A percentile compares a stretch with the other conserved stretches of the same genome.
Conservation (phyloP, 2,113 vertebrate genomes). For the Pyxicephalus adspersus region DNA sequence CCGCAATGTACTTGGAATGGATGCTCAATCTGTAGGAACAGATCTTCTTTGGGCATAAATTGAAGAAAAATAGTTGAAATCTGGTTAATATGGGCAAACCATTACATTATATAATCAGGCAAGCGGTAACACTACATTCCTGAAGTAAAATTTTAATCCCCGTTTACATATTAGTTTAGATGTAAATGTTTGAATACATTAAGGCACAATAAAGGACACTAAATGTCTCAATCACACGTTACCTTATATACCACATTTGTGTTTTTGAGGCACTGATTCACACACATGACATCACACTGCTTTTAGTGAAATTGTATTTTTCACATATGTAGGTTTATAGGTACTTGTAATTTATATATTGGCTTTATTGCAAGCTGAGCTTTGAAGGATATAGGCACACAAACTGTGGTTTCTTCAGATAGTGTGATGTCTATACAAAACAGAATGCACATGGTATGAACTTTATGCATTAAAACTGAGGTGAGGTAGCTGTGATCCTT, state of each 20-base stretch:
- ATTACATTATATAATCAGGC: no score
- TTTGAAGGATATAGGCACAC: not conserved
- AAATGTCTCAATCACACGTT: no score
- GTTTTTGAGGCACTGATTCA: slow-evolving; percentile 9
- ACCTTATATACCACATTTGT: not conserved
- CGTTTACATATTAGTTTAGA: no score
- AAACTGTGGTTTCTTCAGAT: not conserved
- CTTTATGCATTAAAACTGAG: slow-evolving; percentile 34
- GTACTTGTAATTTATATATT: slow-evolving; percentile 1
- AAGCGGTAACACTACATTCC: no score
- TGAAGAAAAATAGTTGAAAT: no score
- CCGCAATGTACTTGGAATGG: no score
- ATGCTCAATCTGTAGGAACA: no score
- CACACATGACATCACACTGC: not conserved
- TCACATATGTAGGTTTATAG: not conserved
- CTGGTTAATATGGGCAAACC: no score
- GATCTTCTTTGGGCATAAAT: no score
- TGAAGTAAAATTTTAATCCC: no score
- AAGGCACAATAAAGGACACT: no score
- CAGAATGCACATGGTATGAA: not conserved
- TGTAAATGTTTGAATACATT: no score
- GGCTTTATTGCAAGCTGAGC: not conserved
- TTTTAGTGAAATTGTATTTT: not conserved
- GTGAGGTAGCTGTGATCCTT: slow-evolving; percentile 47
- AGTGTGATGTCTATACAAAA: slow-evolving; percentile 45